Base-by-base conservation (phyloP, 2,888 invertebrate genomes). In the Esperia sulphurella region DNA sequence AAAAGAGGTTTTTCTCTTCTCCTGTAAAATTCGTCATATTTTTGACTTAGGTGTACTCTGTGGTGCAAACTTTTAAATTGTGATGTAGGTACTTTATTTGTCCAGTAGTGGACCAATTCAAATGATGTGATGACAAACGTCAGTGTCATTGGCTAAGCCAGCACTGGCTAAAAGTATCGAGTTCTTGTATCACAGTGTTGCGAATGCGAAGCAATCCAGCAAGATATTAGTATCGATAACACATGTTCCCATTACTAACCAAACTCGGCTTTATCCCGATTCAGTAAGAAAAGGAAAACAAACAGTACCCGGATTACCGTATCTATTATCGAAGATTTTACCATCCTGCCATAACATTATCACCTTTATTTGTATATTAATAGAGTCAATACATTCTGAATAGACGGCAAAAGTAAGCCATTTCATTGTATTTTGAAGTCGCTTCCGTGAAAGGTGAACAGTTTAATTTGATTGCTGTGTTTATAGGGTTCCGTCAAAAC, bases 271-370 rank as follows among this genome's bases (percentile, higher is more conserved):
- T 8, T 10, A 12, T 33, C 33, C 43, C 9, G 33, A 35, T 14
- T 14, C 43, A 38, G 38, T 8, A 45, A 37, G 44, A 45, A 38
- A 45, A 45, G 38, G 3, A 45, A 45, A 43, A 39, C 21, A 43
- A 43, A 43, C 43, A 43, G 9, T 35, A n/a, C n/a, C 8, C n/a
- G 33, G 13, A 33, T 33, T 14, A 43, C 9, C 14, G 2, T 1
- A n/a, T 3, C 10, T 8, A 14, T 1, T 1, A 5, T 35, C 10
- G 4, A 31, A 5, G 21, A 21, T 21, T 21, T 21, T 21, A 21
- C 21, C 21, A 21, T 21, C 35, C 35, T 3, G 3, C 35, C n/a
- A n/a, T n/a, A n/a, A 9, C 35, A 35, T n/a, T 6, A 35, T 35
- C 10, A 35, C n/a, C 3, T n/a, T 35, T 35, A 35, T 35, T 2